Evolutionary conservation across 2,888 invertebrate species (phyloP), one percentile per base, ranked within the genome.

Genomic region (Netelia inedita): DNA sequence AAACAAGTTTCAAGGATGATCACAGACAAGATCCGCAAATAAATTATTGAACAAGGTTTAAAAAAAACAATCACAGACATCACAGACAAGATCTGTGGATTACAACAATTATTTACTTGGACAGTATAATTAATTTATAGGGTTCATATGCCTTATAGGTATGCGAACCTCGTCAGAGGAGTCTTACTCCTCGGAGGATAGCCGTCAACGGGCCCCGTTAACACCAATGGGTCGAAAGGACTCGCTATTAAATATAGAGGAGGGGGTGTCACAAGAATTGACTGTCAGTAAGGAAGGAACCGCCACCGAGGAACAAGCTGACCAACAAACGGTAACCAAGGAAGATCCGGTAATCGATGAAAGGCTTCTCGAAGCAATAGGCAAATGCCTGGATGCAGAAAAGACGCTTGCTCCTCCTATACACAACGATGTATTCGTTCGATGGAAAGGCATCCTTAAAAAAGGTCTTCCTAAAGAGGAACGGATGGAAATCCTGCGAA

Each of bases 391-490:
- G 6, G 72, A 80, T 5, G 19, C 65, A 28, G 76, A 80, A 14
- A 76, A 76, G 8, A 50, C 50, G n/a, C 23, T 71, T 16, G 66
- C 55, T 59, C 72, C 79, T n/a, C 68, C 83, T 0, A 73, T 79
- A 41, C 83, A 83, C 68, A 69, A 63, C 11, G 79, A 79, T n/a
- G 68, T 83, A 23, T n/a, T 79, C 46, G n/a, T 75, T 46, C 50
- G 83, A 68, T 83, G 65, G 83, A 79, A 75, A 8, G 75, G 21
- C 23, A 61, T 83, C n/a, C 21, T 83, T 1, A 79, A 71, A 63
- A 66, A 80, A 28, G 84, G 72, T 1, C 76, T 72, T 28, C 76
- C 84, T 1, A 82, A 53, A 21, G 79, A 83, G 63, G 79, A 79
- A 55, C 61, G n/a, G n/a, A n/a, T n/a, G n/a, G n/a, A n/a, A n/a